Evolutionary conservation across 1,140 invertebrate species (phyloP), one percentile per base, ranked within the genome.

Genomic region (Halyomorpha halys): DNA sequence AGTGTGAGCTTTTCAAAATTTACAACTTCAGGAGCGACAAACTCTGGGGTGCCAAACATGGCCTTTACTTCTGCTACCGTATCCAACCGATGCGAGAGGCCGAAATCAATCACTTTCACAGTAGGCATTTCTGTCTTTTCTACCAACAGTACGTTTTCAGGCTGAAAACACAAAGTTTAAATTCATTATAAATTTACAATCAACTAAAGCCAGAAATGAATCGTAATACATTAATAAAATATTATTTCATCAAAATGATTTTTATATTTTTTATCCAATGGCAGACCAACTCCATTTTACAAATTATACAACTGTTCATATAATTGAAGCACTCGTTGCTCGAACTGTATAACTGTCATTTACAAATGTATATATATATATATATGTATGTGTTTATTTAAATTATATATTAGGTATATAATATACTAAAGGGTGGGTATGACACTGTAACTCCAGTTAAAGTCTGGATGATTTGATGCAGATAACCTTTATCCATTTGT

Each of bases 81-180:
- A 73, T 88, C 85, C 70, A 96, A 86, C 65, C 90, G 82, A 65
- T 92, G 84, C 53, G 92, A 93, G 71, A 96, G 92, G 49, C 93
- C 92, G 72, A 97, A 94, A 77, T 97, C 93, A 76, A 93, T 96
- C 63, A 97, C 81, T 76, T 95, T 91, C 23, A 96, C 84, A 72
- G 76, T 18, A 82, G 84, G 73, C 81, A 83, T 51, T 77, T 75
- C 74, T 54, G 77, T 74, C 44, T 74, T 72, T 60, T 81, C 81
- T n/a, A 86, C 86, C 53, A 96, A 80, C 67, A 97, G 79, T 70
- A 97, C 82, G 76, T 97, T 97, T 77, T 95, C 92, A 34, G 94
- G 94, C 83, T 86, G 77, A 39, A 82, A 80, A 25, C n/a, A 63
- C 21, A 63, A 49, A 66, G 34, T 44, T 30, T 4, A 39, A 39